Conservation (phyloP, 2,888 invertebrate species). For the Protodeltote pygarga region DNA sequence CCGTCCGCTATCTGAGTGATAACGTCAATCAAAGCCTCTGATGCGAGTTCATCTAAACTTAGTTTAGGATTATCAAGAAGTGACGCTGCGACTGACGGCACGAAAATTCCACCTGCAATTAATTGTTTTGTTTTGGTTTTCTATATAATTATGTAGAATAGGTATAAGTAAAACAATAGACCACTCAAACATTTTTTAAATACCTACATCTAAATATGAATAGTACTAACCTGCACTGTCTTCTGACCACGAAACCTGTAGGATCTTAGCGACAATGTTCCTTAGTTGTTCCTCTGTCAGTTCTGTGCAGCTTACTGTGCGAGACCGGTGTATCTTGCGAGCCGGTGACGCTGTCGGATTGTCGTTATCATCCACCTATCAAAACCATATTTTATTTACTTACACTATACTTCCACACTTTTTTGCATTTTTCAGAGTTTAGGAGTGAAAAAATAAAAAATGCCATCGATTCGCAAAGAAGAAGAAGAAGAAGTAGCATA, state of each 20-base stretch:
- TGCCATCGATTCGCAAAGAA: too few species aligned
- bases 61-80: slow-evolving; percentile 84
- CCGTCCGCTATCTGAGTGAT: slow-evolving; percentile 86
- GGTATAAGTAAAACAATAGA: too few species aligned
- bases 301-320: slow-evolving; percentile 86
- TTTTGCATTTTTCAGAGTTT: too few species aligned
- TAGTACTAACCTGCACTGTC: slow-evolving; percentile 79
- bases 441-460: too few species aligned
- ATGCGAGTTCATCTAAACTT: slow-evolving; percentile 86
- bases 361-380: slow-evolving; percentile 84
- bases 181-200: not conserved
- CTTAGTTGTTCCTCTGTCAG: slow-evolving; percentile 89
- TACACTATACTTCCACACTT: too few species aligned
- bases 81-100: slow-evolving; percentile 85
- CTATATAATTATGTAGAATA: not conserved
- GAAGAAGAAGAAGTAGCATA: too few species aligned
- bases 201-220: not conserved
- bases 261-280: slow-evolving; percentile 89
- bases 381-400: slow-evolving; percentile 1
- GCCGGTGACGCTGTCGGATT: slow-evolving; percentile 74
- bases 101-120: slow-evolving; percentile 83
- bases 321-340: slow-evolving; percentile 74
- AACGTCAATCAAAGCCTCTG: slow-evolving; percentile 90
- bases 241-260: slow-evolving; percentile 91
- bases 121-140: slow-evolving; percentile 4